These are phyloP conservation scores for Papilio dardanus DNA, from an alignment of 1,140 invertebrate genomes.

Conservation along the genomic window DNA sequence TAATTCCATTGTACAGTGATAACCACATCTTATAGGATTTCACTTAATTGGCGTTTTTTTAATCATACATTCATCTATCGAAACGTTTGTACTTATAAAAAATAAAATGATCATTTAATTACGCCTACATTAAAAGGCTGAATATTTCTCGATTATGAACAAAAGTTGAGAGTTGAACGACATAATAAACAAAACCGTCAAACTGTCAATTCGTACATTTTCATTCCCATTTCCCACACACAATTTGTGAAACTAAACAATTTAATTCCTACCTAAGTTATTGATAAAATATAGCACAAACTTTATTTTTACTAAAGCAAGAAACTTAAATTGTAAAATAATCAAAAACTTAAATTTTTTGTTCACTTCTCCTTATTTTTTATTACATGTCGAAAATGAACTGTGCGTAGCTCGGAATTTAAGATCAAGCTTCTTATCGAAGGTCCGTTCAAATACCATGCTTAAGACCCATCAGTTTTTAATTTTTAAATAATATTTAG, in stretches of 20 bases:
- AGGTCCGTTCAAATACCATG: background rate
- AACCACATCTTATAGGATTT: constrained; percentile 17
- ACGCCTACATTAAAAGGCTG: background rate
- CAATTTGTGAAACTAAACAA: background rate
- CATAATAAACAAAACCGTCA: background rate
- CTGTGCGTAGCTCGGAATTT: background rate
- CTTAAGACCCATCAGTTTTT: background rate
- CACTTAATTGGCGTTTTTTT: constrained; percentile 3
- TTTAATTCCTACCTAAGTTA: background rate
- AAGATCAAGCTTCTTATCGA: too few species aligned
- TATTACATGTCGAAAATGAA: background rate
- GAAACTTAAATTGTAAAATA: constrained; percentile 39
- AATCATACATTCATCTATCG: background rate
- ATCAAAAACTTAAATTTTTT: background rate
- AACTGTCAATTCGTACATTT: background rate
- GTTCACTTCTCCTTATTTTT: background rate
- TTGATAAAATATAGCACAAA: background rate
- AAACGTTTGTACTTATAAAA: background rate
- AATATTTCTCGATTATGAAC: background rate
- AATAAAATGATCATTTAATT: background rate
- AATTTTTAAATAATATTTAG: background rate
- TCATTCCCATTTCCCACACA: background rate
- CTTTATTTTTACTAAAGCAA: constrained; percentile 48
- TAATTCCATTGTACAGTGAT: constrained; percentile 16
- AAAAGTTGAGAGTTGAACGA: background rate